Evolutionary conservation across 2,113 vertebrate species (phyloP), one percentile per base, ranked within the genome.

Genomic region (Campylomormyrus numenius): DNA sequence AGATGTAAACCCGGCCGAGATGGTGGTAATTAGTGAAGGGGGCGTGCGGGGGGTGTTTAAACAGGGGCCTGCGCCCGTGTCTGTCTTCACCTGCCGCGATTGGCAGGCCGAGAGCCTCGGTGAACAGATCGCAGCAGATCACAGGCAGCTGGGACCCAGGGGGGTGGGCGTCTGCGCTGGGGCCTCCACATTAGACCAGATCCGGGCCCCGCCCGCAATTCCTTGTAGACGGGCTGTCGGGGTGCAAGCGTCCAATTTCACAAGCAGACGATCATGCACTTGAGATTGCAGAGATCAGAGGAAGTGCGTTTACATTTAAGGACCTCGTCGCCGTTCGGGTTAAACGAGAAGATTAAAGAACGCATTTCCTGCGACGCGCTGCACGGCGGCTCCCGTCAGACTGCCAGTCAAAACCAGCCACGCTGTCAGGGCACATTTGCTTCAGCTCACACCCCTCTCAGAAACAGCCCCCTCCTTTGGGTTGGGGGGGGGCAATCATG

Each of bases 321-420:
- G 93, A 90, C 62, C 52, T 39, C 87, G 3, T 74, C 91, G 93
- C 92, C 91, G 92, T 92, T 48, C 7, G n/a, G 88, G 21, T 49
- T 27, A n/a, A 31, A 31, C 62, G n/a, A 21, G 83, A 31, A 70
- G 62, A 31, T 27, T 17, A 10, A 91, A 92, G 91, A 93, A 94
- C 94, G 93, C 94, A 95, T 95, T 96, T 95, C 95, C 94, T 95
- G 91, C 90, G 92, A 89, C 90, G 85, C 42, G 1, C 89, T 91
- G 93, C 92, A 92, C 92, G 90, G 91, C 93, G 93, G 93, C 94
- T 94, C 92, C 92, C 92, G 93, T 94, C 94, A 85, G 90, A 91
- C 93, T 95, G 92, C 92, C 92, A 92, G 94, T 95, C 94, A 95
- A 95, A 94, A 94, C 94, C 95, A 53, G 86, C 50, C 52, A 93